These are phyloP conservation scores for Botrylloides violaceus DNA, from an alignment of 23 tunicate species.

Conservation along the genomic window DNA sequence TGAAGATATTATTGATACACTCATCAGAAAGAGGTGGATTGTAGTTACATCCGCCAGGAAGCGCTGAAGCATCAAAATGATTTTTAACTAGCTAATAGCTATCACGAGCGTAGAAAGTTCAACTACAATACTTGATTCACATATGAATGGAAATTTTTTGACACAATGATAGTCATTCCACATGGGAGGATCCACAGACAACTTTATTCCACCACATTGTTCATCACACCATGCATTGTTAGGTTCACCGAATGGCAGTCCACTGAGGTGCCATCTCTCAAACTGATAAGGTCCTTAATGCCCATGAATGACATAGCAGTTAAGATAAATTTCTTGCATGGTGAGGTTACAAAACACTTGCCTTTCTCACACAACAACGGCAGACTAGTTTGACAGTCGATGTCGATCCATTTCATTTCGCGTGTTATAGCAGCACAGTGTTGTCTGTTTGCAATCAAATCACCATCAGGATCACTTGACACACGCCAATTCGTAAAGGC, in stretches of 20 bases:
- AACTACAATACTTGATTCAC: slow-evolving; percentile 51
- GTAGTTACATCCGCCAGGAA: slow-evolving; percentile 18
- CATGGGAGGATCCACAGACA: slow-evolving; percentile 36
- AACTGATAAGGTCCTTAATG: slow-evolving; percentile 65
- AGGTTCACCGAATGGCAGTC: slow-evolving; percentile 31
- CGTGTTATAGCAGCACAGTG: slow-evolving; percentile 15
- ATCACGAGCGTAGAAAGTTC: background rate
- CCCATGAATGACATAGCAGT: background rate
- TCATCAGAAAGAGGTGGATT: slow-evolving; percentile 21
- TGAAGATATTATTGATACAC: slow-evolving; percentile 8
- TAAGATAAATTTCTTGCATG: too few relatives aligned
- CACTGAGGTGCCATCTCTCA: slow-evolving; percentile 72
- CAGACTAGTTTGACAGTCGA: slow-evolving; percentile 9
- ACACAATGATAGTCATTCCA: slow-evolving; percentile 67
- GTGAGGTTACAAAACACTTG: background rate
- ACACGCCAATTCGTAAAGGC: background rate
- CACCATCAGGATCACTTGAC: slow-evolving; percentile 9
- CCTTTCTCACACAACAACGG: slow-evolving; percentile 43
- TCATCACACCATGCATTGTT: slow-evolving; percentile 55
- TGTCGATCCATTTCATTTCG: slow-evolving; percentile 35
- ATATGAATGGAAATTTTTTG: slow-evolving; percentile 42
- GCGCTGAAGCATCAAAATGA: slow-evolving; percentile 11
- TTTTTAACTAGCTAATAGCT: background rate
- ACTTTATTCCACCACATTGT: slow-evolving; percentile 42
- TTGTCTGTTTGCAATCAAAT: background rate